Base-by-base conservation (phyloP, 1,140 invertebrate genomes). In the Sminthurides bifidus region DNA sequence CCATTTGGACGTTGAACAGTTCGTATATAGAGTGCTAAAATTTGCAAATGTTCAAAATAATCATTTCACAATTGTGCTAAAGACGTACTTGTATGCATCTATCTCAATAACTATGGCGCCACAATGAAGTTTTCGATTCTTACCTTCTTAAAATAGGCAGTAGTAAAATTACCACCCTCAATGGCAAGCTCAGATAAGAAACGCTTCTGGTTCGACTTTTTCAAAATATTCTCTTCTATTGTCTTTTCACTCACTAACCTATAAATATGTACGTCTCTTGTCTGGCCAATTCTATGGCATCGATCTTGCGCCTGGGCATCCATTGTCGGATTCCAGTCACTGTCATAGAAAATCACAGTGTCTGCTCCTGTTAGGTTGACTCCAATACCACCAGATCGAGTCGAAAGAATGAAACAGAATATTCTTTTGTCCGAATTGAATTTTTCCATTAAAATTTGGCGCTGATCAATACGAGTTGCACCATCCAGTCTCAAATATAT, bases 301-400 rank as follows among this genome's bases (percentile, higher is more conserved):
- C 94, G 78, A 74, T 98, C 96, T 74, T 98, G 94, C 52, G 95
- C 94, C 73, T 93, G 95, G 41, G 93, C 93, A 79, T 98, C 94
- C 94, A 98, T 98, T 0, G 94, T 98, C 40, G 95, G 94, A 81
- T 98, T 98, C 96, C 95, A 99, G 75, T 98, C 96, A 60, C 91
- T 95, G 74, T 99, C 96, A 73, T 99, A 99, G 75, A 99, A 99
- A 69, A 99, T 88, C 40, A 99, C 96, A 63, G 93, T 97, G 74
- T 99, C 96, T 29, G 96, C 96, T 50, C 96, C 96, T 10, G 94
- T 99, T 51, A 99, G 76, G 79, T 99, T 99, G 15, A 99, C 87
- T 54, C 96, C 96, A 45, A 99, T 84, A 64, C 96, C 96, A 67
- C 95, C 96, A 41, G 92, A 95, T 49, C 96, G 80, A 21, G 96